Evolutionary conservation across 2,797 vertebrate species (phyloP), one percentile per base, ranked within the genome.

Genomic region (Enteromius anoplus): DNA sequence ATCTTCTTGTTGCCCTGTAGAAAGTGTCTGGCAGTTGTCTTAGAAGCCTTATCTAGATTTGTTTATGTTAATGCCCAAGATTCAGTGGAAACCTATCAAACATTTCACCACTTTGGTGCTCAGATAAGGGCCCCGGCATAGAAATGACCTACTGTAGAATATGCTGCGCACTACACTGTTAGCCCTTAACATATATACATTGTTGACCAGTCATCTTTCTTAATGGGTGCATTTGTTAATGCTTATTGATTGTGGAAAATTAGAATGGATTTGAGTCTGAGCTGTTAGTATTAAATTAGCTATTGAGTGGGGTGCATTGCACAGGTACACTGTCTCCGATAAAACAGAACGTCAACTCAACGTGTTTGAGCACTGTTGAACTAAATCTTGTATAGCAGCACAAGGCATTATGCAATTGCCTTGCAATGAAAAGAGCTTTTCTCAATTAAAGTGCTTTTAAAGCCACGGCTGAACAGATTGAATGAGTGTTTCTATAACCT

Each of bases 11-110:
- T 72, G 2, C 26, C 15, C 4, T 51, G 9, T 51, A 21, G 26
- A 45, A 49, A 4, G 32, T 51, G 9, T 72, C 17, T 72, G 49
- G 70, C 47, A 72, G 47, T 53, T 53, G 70, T 53, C 51, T 73
- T 51, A 29, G 15, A 4, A 72, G 9, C 42, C 42, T 47, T 32
- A 19, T 32, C 69, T 71, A 23, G 29, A 51, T 51, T 21, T 32
- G 26, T 51, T 72, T 51, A 45, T 37, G 19, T 55, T 75, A 55
- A 14, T 60, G 5, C 14, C 5, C 72, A 17, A 40, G 32, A 40
- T 37, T 34, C 19, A 55, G 1, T 58, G 6, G 1, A 55, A 58
- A 58, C 23, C 12, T 40, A 23, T 75, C 5, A 34, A 73, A 21
- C 2, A 40, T 75, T 58, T 17, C 21, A 75, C 11, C 19, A 37